Evolutionary conservation across 1,140 invertebrate genomes (phyloP), one percentile per base, ranked within the genome.

Genomic region (Apocrypta bakeri): DNA sequence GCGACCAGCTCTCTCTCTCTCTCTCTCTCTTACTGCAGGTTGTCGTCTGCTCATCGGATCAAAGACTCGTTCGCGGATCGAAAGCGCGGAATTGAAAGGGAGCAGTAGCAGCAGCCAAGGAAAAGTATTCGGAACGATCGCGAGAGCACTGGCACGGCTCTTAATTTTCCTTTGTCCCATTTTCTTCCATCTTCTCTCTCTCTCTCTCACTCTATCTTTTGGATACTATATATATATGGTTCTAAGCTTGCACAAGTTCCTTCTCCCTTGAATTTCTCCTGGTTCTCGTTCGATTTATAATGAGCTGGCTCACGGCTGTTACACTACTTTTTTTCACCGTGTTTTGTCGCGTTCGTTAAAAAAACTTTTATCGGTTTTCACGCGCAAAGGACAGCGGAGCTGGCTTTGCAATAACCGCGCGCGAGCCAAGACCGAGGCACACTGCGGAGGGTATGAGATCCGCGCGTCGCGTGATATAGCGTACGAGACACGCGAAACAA

Each of bases 91-190:
- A 82, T 82, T 72, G 81, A 82, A 82, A 82, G 71, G 66, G 63
- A 73, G 42, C 37, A 63, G 24, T 21, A 56, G 14, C 37, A 48
- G 78, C 12, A 48, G 14, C 64, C 3, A 48, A 37, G 33, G 1
- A 68, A 75, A 68, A 69, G 63, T 74, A 75, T 68, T 56, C 69
- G 11, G 25, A 63, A 27, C 31, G 31, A 73, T 73, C 27, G 63
- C 48, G 29, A 24, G 40, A 27, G 27, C 42, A 33, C 66, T 40
- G 37, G 37, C 14, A 31, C 48, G 76, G 48, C 42, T 66, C 68
- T 64, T 83, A 78, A 83, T 78, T 64, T 72, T 78, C 81, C 81
- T 83, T 83, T 83, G 56, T 79, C 81, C 75, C 75, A 21, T 78
- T 83, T 79, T 69, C 24, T 29, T 14, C 14, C 11, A 11, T 27